Conservation (phyloP, 1,140 invertebrate species). For the Ceratina japonica region DNA sequence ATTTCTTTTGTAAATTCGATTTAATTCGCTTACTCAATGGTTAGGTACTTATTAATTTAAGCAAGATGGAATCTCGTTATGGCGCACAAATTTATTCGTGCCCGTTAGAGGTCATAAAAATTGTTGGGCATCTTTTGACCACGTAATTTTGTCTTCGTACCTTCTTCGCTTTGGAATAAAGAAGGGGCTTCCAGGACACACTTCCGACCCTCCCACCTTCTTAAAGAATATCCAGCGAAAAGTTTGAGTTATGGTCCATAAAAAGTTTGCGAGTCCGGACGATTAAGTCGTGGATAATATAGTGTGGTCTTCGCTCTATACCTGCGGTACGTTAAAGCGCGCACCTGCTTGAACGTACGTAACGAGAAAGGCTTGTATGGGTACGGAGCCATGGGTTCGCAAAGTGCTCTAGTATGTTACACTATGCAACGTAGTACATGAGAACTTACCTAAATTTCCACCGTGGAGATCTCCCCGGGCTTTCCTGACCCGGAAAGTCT, state of each 20-base stretch:
- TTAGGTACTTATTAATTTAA: too few species aligned
- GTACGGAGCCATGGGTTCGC: slow-evolving; percentile 14
- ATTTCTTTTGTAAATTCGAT: too few species aligned
- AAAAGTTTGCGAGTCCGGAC: slow-evolving; percentile 70
- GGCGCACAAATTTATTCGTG: background rate
- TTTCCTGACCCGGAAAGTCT: background rate
- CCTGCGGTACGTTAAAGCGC: background rate
- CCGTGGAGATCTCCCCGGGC: too few species aligned
- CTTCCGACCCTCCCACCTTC: slow-evolving; percentile 34
- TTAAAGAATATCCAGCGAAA: slow-evolving; percentile 64
- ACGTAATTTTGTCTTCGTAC: slow-evolving; percentile 8
- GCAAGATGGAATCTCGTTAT: background rate
- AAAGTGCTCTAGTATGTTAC: slow-evolving; percentile 46
- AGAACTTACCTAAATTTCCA: slow-evolving; percentile 39
- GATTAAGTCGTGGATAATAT: slow-evolving; percentile 72
- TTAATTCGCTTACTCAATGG: too few species aligned
- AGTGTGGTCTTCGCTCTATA: slow-evolving; percentile 34
- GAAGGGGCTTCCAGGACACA: slow-evolving; percentile 33
- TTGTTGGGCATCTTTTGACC: background rate
- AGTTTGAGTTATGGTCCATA: slow-evolving; percentile 71
- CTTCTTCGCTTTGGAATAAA: slow-evolving; percentile 47
- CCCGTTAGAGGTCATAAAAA: background rate
- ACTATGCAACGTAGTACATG: background rate
- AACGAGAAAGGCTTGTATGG: slow-evolving; percentile 27
- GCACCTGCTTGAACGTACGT: slow-evolving; percentile 11